Conservation (phyloP, 2,888 invertebrate genomes). For the Actias luna region DNA sequence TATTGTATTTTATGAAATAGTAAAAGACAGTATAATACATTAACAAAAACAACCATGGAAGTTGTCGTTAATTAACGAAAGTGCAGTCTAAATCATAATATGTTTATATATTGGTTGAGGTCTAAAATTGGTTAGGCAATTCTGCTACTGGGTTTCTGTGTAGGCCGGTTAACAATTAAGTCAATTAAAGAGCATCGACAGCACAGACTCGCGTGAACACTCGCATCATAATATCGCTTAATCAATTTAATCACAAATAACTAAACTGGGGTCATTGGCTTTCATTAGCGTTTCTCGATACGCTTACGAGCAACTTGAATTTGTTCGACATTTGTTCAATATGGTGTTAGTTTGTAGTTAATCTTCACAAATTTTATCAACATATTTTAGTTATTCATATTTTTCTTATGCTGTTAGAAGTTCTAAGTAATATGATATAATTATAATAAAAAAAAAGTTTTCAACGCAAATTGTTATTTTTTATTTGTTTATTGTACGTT, state of each 20-base stretch:
- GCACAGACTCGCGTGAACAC: slow-evolving; percentile 52
- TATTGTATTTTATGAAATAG: too few relatives aligned
- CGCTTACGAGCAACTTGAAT: slow-evolving; percentile 24
- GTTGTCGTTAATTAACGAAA: neutral
- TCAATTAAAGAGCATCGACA: slow-evolving; percentile 70
- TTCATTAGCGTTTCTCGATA: slow-evolving; percentile 33
- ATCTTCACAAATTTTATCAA: neutral
- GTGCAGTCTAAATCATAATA: neutral
- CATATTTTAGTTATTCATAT: neutral
- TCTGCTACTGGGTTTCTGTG: slow-evolving; percentile 13
- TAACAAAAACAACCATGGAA: neutral
- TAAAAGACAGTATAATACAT: neutral
- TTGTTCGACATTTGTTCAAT: neutral
- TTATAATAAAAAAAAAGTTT: too few relatives aligned
- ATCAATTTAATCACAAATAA: slow-evolving; percentile 69
- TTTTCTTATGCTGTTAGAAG: neutral
- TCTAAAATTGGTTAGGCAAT: neutral
- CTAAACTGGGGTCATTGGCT: slow-evolving; percentile 60
- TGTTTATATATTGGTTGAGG: neutral
- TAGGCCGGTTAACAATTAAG: slow-evolving; percentile 53
- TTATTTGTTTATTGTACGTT: too few relatives aligned
- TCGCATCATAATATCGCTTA: slow-evolving; percentile 67
- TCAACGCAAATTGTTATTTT: too few relatives aligned
- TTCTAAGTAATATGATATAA: too few relatives aligned
- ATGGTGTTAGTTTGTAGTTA: neutral